These are phyloP conservation scores for Heliconius hermathena DNA, from an alignment of 1,140 invertebrate genomes.

Conservation along the genomic window DNA sequence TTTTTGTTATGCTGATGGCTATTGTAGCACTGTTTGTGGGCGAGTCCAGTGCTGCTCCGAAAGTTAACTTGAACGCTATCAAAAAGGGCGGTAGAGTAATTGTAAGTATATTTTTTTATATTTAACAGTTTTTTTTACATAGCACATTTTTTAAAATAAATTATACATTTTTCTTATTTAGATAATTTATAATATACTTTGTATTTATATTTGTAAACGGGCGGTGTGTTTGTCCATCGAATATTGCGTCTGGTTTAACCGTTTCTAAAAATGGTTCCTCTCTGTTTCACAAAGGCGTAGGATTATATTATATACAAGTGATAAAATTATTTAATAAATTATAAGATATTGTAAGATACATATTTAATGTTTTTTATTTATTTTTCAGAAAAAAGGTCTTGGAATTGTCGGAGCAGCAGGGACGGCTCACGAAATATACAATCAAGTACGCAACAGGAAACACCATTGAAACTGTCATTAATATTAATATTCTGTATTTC, in stretches of 20 bases:
- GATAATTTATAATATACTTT: no score
- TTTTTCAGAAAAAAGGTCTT: conserved; percentile 47
- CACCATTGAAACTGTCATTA: neutral
- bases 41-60: conserved; percentile 39
- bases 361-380: conserved; percentile 12
- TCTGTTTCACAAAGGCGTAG: no score
- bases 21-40: conserved; percentile 45
- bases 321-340: no score
- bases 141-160: neutral
- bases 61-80: conserved; percentile 43
- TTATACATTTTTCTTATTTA: neutral
- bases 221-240: no score
- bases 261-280: no score
- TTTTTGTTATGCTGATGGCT: conserved; percentile 48
- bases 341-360: no score
- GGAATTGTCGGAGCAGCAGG: conserved; percentile 41
- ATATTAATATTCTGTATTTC: neutral
- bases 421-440: conserved; percentile 46
- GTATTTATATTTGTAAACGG: no score
- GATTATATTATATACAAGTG: no score
- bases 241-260: no score
- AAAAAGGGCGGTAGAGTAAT: conserved; percentile 49
- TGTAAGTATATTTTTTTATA: conserved; percentile 43
- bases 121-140: neutral
- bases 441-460: conserved; percentile 24